Evolutionary conservation across 2,797 vertebrate species (phyloP).

Genomic region (Pogoniulus pusillus): DNA sequence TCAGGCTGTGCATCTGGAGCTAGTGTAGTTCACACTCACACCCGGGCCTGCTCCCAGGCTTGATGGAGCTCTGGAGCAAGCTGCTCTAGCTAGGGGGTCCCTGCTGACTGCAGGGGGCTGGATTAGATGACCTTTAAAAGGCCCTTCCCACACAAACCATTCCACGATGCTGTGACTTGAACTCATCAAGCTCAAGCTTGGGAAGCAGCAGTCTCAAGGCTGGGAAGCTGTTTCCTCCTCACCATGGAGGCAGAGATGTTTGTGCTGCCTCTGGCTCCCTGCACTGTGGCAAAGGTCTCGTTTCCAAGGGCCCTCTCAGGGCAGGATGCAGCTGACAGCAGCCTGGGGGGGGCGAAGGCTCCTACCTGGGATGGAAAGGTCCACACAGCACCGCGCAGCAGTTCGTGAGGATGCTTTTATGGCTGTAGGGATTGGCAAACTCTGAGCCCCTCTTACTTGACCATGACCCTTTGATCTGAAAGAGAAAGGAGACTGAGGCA

Average conservation of each 20-base stretch:
- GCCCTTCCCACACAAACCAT: too few relatives aligned
- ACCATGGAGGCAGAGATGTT: rapidly evolving
- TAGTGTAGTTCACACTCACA: too few relatives aligned
- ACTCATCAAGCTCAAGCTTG: neutral
- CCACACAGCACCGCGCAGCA: conserved; percentile 93
- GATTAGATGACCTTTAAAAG: too few relatives aligned
- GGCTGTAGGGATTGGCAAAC: conserved; percentile 93
- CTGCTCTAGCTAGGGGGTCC: too few relatives aligned
- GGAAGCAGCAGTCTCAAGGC: neutral
- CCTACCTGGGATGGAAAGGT: conserved; percentile 94
- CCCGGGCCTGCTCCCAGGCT: too few relatives aligned
- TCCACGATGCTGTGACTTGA: neutral
- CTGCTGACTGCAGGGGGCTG: too few relatives aligned
- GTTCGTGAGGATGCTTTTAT: conserved; percentile 91
- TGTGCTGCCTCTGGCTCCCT: neutral
- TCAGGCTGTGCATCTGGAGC: too few relatives aligned
- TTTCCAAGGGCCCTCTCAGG: neutral
- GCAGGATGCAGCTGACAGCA: neutral
- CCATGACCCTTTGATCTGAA: conserved; percentile 95
- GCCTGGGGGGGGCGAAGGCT: neutral
- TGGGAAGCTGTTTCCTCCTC: neutral
- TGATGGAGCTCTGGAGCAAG: too few relatives aligned
- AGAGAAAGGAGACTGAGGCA: neutral
- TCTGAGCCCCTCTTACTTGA: conserved; percentile 89
- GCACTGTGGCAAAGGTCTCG: rapidly evolving